Evolutionary conservation across 2,888 invertebrate species (phyloP).

Genomic region (Masnerella sp.): DNA sequence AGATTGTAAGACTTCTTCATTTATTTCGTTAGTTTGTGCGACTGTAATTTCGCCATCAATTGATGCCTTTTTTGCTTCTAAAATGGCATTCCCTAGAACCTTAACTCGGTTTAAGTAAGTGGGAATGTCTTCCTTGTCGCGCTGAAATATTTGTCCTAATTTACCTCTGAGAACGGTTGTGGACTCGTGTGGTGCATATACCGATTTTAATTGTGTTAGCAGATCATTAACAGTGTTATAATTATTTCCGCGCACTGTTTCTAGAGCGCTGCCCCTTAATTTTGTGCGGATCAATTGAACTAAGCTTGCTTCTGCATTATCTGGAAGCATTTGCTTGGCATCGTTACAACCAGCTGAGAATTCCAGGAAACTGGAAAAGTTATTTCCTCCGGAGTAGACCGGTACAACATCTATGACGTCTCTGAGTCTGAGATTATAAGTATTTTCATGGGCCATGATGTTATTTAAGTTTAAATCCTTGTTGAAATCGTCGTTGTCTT

Average conservation of each 20-base stretch:
- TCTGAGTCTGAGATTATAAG: not conserved
- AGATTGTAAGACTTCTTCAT: not conserved
- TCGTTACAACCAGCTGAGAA: constrained; percentile 17
- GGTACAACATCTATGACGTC: constrained; percentile 11
- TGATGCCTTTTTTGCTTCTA: not conserved
- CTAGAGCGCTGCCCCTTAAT: not conserved
- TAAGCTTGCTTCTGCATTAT: constrained; percentile 1
- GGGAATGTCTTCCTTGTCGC: not conserved
- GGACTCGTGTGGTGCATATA: not conserved
- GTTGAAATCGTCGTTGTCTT: too few species aligned
- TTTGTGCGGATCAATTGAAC: not conserved
- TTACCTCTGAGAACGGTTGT: not conserved
- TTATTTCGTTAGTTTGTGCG: not conserved
- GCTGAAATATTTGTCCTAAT: not conserved
- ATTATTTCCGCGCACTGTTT: not conserved
- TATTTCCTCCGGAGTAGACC: not conserved
- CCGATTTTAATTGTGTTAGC: not conserved
- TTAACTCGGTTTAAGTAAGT: constrained; percentile 3
- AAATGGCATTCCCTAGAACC: not conserved
- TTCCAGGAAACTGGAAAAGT: not conserved
- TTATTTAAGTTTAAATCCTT: too few species aligned
- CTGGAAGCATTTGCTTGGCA: constrained; percentile 3
- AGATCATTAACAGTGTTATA: not conserved
- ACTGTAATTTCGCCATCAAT: not conserved
- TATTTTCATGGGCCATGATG: too few species aligned